A percentile compares a stretch with the other conserved stretches of the same genome.
Conservation (phyloP, 2,113 vertebrate species). For the Tragelaphus strepsiceros region DNA sequence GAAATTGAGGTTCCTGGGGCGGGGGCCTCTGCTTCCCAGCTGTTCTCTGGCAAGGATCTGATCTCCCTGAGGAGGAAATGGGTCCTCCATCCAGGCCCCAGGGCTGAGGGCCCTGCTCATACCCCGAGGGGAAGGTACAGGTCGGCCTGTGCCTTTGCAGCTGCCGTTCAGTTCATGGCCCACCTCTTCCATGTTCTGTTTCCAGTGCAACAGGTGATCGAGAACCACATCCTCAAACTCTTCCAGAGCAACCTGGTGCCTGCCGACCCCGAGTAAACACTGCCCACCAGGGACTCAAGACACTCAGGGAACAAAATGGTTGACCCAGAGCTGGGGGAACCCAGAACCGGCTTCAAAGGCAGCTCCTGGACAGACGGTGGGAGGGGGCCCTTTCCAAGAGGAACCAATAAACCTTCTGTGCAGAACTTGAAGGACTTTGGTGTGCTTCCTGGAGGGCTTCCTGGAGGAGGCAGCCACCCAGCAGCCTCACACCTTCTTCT, state of each 20-base stretch:
- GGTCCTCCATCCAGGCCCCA: neutral
- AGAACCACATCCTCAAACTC: constrained; percentile 89
- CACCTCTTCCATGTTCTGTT: neutral
- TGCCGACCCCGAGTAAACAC: neutral
- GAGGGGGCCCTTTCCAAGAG: neutral
- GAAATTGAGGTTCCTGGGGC: neutral
- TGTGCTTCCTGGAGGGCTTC: constrained; percentile 2
- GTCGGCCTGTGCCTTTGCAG: no score
- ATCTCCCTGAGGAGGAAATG: neutral
- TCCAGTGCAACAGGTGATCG: constrained; percentile 90
- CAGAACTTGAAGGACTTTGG: neutral
- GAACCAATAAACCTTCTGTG: constrained; percentile 65
- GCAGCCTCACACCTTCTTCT: constrained; percentile 73
- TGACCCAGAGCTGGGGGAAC: neutral
- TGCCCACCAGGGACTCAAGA: neutral
- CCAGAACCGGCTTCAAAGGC: constrained; percentile 36
- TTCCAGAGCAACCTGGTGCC: constrained; percentile 75
- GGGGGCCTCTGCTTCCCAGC: neutral
- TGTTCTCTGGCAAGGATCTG: neutral
- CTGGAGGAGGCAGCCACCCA: neutral
- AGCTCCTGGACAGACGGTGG: constrained; percentile 51
- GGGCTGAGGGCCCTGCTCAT: neutral
- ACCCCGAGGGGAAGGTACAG: neutral
- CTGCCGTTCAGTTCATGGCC: fast-evolving
- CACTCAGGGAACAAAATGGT: constrained; percentile 59